Evolutionary conservation across 2,113 vertebrate genomes (phyloP).

Genomic region (Perccottus glenii): DNA sequence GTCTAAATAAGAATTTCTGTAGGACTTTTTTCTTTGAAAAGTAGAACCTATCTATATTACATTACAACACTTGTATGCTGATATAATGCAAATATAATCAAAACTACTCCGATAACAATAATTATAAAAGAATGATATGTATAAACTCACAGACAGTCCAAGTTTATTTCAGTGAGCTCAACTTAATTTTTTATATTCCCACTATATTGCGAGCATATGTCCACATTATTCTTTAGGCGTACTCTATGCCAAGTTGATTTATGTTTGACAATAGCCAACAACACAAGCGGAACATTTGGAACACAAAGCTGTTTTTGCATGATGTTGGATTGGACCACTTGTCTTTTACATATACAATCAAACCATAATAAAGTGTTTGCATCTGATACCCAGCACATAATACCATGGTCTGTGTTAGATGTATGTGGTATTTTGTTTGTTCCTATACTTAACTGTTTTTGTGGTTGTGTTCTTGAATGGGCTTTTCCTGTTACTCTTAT

Average conservation of each 20-base stretch:
- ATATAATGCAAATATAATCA: too few species aligned
- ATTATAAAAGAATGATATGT: too few species aligned
- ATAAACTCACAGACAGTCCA: background rate
- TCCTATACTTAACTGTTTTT: constrained; percentile 8
- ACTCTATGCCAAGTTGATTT: constrained; percentile 12
- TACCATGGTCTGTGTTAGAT: constrained; percentile 1
- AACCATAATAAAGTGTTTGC: background rate
- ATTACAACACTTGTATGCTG: too few species aligned
- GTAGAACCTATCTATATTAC: background rate
- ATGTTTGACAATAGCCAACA: constrained; percentile 5
- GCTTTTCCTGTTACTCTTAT: constrained; percentile 44
- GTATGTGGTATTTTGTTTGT: constrained; percentile 12
- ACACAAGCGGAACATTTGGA: background rate
- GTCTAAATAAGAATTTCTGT: background rate
- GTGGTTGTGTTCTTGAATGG: constrained; percentile 3
- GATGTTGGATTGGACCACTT: constrained; percentile 14
- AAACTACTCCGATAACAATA: too few species aligned
- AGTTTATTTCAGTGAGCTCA: background rate
- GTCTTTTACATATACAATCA: constrained; percentile 18
- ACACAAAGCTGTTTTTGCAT: constrained; percentile 14
- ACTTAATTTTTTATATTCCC: background rate
- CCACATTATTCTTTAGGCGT: background rate
- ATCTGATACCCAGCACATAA: background rate
- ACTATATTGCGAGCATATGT: background rate
- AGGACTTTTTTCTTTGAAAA: background rate